Conservation (phyloP, 2,113 vertebrate genomes). For the Epinephelus fuscoguttatus region DNA sequence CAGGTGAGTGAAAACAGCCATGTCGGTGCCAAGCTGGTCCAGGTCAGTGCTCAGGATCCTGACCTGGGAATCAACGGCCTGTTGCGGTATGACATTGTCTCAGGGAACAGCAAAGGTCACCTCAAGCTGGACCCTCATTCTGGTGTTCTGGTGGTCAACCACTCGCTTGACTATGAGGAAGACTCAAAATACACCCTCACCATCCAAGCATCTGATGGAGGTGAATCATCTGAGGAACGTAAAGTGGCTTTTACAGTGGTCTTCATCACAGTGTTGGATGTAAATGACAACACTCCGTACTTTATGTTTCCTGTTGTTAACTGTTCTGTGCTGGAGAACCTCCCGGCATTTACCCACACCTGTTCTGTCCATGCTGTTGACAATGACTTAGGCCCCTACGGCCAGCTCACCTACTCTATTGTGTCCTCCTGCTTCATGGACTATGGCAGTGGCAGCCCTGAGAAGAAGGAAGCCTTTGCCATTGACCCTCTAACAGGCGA, state of each 20-base stretch:
- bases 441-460: conserved; percentile 75
- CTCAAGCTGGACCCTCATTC: conserved; percentile 86
- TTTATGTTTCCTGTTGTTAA: conserved; percentile 88
- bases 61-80: conserved; percentile 87
- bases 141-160: conserved; percentile 86
- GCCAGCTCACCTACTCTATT: conserved; percentile 91
- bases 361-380: conserved; percentile 90
- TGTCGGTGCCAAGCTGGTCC: conserved; percentile 83
- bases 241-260: conserved; percentile 88
- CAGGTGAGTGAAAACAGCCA: conserved; percentile 87
- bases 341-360: conserved; percentile 86
- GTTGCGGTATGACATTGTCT: conserved; percentile 86
- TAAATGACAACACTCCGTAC: conserved; percentile 91
- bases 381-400: conserved; percentile 90
- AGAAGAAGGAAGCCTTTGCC: conserved; percentile 87
- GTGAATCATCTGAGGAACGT: conserved; percentile 64
- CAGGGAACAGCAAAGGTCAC: conserved; percentile 88
- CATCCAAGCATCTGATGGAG: conserved; percentile 88
- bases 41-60: conserved; percentile 86
- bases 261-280: conserved; percentile 87
- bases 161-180: conserved; percentile 90
- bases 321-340: conserved; percentile 89
- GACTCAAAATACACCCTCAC: conserved; percentile 85
- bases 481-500: conserved; percentile 91
- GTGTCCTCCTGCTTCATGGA: conserved; percentile 86